Conservation (phyloP, 2,113 vertebrate species). For the Irena cyanogastra region DNA sequence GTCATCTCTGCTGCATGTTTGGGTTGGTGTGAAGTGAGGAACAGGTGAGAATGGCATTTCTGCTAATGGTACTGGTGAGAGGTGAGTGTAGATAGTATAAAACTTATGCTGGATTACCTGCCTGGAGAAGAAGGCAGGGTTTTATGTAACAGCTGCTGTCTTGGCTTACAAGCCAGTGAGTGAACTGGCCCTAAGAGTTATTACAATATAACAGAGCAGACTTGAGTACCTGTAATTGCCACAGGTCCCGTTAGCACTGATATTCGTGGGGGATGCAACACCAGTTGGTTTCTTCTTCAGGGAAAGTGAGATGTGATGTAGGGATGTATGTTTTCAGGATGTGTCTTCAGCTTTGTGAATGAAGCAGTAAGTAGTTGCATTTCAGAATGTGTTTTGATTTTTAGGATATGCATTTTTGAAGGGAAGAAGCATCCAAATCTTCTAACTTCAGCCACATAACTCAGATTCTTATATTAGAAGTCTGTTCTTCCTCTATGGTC, state of each 20-base stretch:
- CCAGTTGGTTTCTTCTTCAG: not conserved
- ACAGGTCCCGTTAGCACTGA: accelerated
- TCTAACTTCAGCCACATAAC: not conserved
- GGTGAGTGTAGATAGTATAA: not conserved
- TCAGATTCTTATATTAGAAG: not conserved
- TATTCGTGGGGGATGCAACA: not conserved
- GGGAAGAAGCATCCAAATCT: not conserved
- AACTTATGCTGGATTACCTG: not conserved
- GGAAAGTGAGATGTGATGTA: not conserved
- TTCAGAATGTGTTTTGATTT: not conserved
- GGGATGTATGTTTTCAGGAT: not conserved
- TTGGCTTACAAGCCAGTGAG: not conserved
- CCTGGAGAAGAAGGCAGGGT: not conserved
- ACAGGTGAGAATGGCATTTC: not conserved
- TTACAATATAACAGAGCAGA: not conserved
- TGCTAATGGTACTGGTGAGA: not conserved
- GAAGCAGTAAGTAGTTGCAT: not conserved
- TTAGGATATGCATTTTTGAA: not conserved
- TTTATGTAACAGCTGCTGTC: not conserved
- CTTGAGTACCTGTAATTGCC: not conserved
- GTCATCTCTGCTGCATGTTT: accelerated
- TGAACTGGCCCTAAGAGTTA: not conserved
- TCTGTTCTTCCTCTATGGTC: not conserved
- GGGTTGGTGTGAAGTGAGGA: not conserved
- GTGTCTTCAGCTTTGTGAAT: accelerated